Base-by-base conservation (phyloP, 2,797 vertebrate species). In the Vultur gryphus region DNA sequence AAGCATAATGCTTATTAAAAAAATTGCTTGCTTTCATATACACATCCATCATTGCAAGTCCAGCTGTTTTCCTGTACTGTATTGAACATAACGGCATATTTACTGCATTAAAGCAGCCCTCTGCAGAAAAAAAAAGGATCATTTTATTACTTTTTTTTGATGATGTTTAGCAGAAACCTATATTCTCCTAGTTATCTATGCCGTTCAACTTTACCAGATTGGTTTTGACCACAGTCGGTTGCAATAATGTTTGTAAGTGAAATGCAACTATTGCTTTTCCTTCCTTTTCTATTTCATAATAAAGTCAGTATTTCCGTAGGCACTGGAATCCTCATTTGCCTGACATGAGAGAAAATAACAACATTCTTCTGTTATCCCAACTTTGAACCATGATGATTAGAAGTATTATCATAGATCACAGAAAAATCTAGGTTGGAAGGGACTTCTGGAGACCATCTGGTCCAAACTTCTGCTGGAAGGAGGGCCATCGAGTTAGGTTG, bases 391-490 rank as follows among this genome's bases (percentile, higher is more conserved):
- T 10, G 58, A 79, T 29, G 43, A 92, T 79, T 84, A 70, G 28
- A 31, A 72, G 46, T 49, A 84, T 89, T 93, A 76, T 33, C 58
- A 69, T 52, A 76, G 90, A 87, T 84, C 70, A 87, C 28, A 95
- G 80, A 81, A 94, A 72, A 94, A 86, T 76, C 80, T 67, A 20
- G 19, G 43, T 75, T 94, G 90, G 70, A 92, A 91, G 37, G 21
- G 43, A 84, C 80, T 94, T 86, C 85, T 95, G 94, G 88, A 96
- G 77, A 58, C 86, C 92, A 95, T 78, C 73, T 90, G 90, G 66
- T 75, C 83, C 69, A 54, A 57, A 52, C 52, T 80, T 59, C 67
- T 77, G 43, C 65, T 88, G 85, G 71, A 94, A 94, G 51, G 48
- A 64, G 31, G 23, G 64, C 25, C 64, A 51, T 43, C 1, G 2